Evolutionary conservation across 2,113 vertebrate species (phyloP).

Genomic region (Micromys minutus): DNA sequence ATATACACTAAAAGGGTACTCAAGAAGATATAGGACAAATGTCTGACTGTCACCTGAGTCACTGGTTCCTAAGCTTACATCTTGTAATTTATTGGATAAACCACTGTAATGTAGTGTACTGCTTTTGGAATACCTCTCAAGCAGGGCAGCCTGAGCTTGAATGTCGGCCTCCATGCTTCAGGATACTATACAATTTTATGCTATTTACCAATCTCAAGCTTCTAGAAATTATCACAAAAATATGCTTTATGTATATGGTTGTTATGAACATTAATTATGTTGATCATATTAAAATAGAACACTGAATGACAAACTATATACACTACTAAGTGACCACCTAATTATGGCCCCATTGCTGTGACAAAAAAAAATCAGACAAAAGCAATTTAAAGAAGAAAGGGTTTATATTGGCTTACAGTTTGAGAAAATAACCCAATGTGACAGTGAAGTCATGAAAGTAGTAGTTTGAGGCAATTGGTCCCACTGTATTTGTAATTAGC

Average conservation of each 20-base stretch:
- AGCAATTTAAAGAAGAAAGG: background rate
- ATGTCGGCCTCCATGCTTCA: background rate
- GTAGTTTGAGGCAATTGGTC: background rate
- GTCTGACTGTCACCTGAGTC: background rate
- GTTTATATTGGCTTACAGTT: background rate
- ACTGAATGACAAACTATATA: background rate
- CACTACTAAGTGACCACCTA: background rate
- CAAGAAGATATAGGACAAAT: constrained; percentile 27
- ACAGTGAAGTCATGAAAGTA: background rate
- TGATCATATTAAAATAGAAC: background rate
- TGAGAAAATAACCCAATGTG: background rate
- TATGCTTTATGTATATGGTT: background rate
- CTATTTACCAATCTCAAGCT: background rate
- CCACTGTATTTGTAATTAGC: background rate
- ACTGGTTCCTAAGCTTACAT: background rate
- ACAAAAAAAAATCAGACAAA: background rate
- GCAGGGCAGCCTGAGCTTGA: background rate
- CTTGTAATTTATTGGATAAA: constrained; percentile 1
- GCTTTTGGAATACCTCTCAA: background rate
- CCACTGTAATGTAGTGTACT: background rate
- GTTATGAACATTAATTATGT: background rate
- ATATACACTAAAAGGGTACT: background rate
- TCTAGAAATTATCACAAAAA: constrained; percentile 19
- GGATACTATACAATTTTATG: background rate
- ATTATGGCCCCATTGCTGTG: background rate